phyloP scores from a whole-genome alignment of 2,797 vertebrate species.

The Acanthurus tractus region DNA sequence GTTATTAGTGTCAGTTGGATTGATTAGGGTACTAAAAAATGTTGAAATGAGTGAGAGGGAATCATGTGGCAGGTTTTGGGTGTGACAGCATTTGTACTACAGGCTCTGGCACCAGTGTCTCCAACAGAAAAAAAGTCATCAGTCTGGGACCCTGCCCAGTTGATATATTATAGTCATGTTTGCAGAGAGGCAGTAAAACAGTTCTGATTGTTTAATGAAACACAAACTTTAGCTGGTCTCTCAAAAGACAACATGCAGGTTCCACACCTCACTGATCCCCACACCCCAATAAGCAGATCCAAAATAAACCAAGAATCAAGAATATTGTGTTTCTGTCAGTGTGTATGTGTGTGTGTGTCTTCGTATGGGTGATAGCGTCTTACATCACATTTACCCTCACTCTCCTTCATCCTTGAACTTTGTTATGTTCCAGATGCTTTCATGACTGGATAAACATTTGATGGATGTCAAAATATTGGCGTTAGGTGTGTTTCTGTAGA shows the following conservation, averaged over 20 bases:
- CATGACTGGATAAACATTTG: slow-evolving; percentile 4
- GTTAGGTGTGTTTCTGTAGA: slow-evolving; percentile 20
- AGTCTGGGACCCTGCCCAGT: neutral
- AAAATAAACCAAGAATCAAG: slow-evolving; percentile 52
- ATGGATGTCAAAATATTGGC: slow-evolving; percentile 16
- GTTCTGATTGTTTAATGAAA: slow-evolving; percentile 17
- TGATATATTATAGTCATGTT: slow-evolving; percentile 15
- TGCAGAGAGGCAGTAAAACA: slow-evolving; percentile 23
- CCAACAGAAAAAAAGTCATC: slow-evolving; percentile 8
- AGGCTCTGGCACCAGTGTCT: slow-evolving; percentile 21
- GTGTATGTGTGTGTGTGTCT: slow-evolving; percentile 22
- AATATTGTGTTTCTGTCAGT: neutral
- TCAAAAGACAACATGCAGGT: slow-evolving; percentile 20
- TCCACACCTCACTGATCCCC: slow-evolving; percentile 29
- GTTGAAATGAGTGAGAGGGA: no score
- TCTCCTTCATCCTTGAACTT: slow-evolving; percentile 9
- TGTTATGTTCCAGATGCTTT: slow-evolving; percentile 46
- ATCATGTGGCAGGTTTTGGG: slow-evolving; percentile 14
- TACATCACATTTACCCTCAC: slow-evolving; percentile 41
- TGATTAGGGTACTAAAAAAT: no score
- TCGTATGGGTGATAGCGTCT: slow-evolving; percentile 29
- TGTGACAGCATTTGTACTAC: slow-evolving; percentile 24
- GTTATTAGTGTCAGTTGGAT: no score
- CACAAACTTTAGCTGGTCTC: slow-evolving; percentile 3
- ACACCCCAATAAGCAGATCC: slow-evolving; percentile 53